phyloP scores from a whole-genome alignment of 2,113 vertebrate species.

The Aldabrachelys gigantea region DNA sequence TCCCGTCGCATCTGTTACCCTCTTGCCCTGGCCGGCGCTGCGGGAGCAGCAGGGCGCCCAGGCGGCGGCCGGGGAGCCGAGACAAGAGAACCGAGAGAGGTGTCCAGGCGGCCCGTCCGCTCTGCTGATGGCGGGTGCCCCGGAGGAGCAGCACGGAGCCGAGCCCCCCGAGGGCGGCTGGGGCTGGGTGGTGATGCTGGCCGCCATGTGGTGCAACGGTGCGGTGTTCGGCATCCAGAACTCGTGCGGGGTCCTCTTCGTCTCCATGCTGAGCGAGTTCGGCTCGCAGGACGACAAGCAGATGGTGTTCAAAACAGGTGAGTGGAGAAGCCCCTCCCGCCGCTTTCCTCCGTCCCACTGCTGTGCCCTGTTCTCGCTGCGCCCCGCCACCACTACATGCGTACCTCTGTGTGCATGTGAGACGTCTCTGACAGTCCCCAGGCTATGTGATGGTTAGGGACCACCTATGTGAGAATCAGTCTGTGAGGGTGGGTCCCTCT shows the following conservation, averaged over 20 bases:
- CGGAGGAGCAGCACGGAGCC: background rate
- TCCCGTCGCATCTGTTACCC: background rate
- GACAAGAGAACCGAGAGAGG: background rate
- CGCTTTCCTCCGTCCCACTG: too few species aligned
- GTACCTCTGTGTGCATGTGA: background rate
- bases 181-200: constrained; percentile 97
- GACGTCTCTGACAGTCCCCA: background rate
- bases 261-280: constrained; percentile 87
- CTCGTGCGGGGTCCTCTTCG: constrained; percentile 91
- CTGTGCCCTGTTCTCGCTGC: too few species aligned
- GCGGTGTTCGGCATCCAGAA: constrained; percentile 98
- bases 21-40: background rate
- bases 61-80: background rate
- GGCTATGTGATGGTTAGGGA: background rate
- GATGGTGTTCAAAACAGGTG: constrained; percentile 91
- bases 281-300: constrained; percentile 80
- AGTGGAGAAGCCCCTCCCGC: background rate
- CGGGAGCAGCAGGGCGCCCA: background rate
- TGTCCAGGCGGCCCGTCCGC: background rate
- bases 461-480: background rate
- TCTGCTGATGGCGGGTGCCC: constrained; percentile 8
- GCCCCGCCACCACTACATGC: too few species aligned
- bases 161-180: constrained; percentile 93
- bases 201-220: constrained; percentile 98
- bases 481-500: background rate